Evolutionary conservation across 2,797 vertebrate species (phyloP).

Genomic region (Meda fulgida): DNA sequence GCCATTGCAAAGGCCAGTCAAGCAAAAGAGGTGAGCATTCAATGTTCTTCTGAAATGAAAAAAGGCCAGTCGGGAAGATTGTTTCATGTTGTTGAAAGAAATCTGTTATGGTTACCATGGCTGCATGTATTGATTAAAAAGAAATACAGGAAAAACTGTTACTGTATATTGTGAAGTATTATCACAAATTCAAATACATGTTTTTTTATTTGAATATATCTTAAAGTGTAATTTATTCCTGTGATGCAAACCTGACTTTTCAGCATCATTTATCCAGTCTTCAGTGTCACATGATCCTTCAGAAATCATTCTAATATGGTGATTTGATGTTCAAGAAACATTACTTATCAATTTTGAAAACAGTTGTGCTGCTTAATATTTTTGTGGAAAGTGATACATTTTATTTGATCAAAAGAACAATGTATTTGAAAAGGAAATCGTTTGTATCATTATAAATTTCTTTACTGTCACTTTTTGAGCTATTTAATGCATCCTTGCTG

Average conservation of each 20-base stretch:
- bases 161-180: neutral
- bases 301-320: neutral
- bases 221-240: neutral
- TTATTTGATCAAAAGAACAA: neutral
- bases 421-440: neutral
- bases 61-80: neutral
- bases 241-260: no score
- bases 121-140: neutral
- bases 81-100: neutral
- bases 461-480: neutral
- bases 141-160: neutral
- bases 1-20: constrained; percentile 89
- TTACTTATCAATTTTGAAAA: neutral
- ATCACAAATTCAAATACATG: neutral
- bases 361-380: neutral
- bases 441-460: neutral
- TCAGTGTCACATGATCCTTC: neutral
- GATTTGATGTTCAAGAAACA: neutral
- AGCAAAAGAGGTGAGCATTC: constrained; percentile 85
- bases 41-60: no score
- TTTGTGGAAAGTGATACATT: neutral
- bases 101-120: neutral
- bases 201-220: neutral
- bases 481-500: neutral
- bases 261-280: neutral